Percentiles rank a stretch among this genome's conserved stretches.
phyloP scores from a whole-genome alignment of 1,140 invertebrate species.

The Ylistrum balloti region DNA sequence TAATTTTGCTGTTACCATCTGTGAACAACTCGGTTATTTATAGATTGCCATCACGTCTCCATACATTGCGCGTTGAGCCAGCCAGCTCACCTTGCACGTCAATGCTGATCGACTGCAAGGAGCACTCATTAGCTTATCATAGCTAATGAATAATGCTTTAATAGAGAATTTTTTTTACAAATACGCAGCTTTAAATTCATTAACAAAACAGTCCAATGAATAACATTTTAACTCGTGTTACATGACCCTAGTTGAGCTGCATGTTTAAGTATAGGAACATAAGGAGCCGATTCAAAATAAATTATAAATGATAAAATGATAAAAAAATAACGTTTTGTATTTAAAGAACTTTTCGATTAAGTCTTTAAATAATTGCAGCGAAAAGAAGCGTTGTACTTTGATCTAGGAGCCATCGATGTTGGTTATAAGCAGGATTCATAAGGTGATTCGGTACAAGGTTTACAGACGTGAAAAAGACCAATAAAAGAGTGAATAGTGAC shows the following conservation, averaged over 20 bases:
- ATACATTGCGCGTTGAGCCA: neutral
- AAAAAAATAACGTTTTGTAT: neutral
- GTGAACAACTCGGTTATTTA: neutral
- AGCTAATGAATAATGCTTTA: neutral
- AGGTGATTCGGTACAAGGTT: neutral
- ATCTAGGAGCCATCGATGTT: neutral
- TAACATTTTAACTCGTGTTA: neutral
- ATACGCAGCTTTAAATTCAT: neutral
- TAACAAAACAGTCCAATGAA: constrained; percentile 1
- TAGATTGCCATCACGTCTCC: neutral
- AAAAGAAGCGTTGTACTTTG: neutral
- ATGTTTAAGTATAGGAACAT: neutral
- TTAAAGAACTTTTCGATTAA: neutral
- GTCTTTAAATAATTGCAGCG: neutral
- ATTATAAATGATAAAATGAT: neutral
- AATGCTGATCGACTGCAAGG: neutral
- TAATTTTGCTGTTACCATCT: constrained; percentile 20
- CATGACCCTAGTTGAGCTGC: neutral
- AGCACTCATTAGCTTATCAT: neutral
- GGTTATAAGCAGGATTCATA: neutral
- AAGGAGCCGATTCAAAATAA: neutral
- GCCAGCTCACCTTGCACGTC: constrained; percentile 9
- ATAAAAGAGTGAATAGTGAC: neutral
- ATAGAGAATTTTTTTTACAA: neutral
- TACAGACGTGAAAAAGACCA: too few relatives aligned